Base-by-base conservation (phyloP, 2,888 invertebrate species). In the Tanytarsus gracilentus region DNA sequence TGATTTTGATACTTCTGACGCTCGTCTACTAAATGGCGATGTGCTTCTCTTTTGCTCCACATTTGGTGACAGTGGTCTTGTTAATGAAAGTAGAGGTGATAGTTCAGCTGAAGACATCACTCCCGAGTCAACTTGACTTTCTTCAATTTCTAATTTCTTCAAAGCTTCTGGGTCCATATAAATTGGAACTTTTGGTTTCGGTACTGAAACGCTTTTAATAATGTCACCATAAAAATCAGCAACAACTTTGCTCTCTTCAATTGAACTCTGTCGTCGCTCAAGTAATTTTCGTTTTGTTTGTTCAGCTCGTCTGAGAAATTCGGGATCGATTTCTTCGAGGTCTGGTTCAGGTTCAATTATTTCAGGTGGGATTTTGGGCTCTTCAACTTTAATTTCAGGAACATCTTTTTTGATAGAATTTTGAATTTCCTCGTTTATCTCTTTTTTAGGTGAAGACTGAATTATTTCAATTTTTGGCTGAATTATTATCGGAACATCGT, bases 221-320 rank as follows among this genome's bases (percentile, higher is more conserved):
- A 90, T 83, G 69, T 84, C 88, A 16, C 86, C 85, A 66, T 90
- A 90, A 69, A 88, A 85, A 72, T 87, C 86, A 14, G 86, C 84
- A 0, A 85, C 82, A 0, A 83, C 83, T 69, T 78, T 80, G 1
- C 82, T 79, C 70, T 84, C 85, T 64, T 86, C 85, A 52, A 76
- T 76, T 26, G 67, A 66, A 16, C 62, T 63, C 62, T 65, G 64
- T 8, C 66, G 62, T n/a, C 62, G 61, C 49, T 66, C 65, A 6
- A 66, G 40, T 11, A 71, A 68, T 61, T 71, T 70, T 18, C 67
- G 64, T 14, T 71, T 69, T 3, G 68, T 68, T 8, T 64, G 62
- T 29, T 71, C 49, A 63, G 67, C 70, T 40, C 59, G 5, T 62
- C 64, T 59, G 63, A 67, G 61, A 68, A 65, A 36, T 62, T 65